phyloP scores from a whole-genome alignment of 1,140 invertebrate species.

The Armadillidium nasatum region DNA sequence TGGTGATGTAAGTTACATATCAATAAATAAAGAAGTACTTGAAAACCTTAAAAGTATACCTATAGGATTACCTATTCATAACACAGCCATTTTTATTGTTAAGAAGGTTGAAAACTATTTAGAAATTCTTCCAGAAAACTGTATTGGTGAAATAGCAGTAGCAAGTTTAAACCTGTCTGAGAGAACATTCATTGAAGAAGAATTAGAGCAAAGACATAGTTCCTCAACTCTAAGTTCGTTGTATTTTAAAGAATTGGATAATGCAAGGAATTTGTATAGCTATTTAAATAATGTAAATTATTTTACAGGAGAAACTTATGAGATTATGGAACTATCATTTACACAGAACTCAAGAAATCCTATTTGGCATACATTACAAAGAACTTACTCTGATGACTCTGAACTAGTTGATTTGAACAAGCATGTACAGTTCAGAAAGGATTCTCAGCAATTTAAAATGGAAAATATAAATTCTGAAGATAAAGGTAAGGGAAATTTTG shows the following conservation, averaged over 20 bases:
- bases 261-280: neutral
- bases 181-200: neutral
- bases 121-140: neutral
- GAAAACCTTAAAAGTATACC: neutral
- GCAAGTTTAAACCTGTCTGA: neutral
- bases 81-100: neutral
- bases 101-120: neutral
- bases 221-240: neutral
- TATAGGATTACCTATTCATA: neutral
- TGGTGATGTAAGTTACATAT: neutral
- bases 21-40: neutral
- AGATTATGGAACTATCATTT: neutral
- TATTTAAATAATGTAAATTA: neutral
- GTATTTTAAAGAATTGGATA: neutral
- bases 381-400: too few species aligned
- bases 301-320: neutral
- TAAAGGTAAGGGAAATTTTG: too few species aligned
- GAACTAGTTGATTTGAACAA: too few species aligned
- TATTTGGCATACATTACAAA: too few species aligned
- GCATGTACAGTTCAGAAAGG: too few species aligned
- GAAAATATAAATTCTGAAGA: too few species aligned
- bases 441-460: too few species aligned
- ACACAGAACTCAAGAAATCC: too few species aligned
- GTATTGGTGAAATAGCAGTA: neutral
- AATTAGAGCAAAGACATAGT: neutral